These are phyloP conservation scores for Macheiramphus alcinus DNA, from an alignment of 2,113 vertebrate genomes.

Conservation along the genomic window DNA sequence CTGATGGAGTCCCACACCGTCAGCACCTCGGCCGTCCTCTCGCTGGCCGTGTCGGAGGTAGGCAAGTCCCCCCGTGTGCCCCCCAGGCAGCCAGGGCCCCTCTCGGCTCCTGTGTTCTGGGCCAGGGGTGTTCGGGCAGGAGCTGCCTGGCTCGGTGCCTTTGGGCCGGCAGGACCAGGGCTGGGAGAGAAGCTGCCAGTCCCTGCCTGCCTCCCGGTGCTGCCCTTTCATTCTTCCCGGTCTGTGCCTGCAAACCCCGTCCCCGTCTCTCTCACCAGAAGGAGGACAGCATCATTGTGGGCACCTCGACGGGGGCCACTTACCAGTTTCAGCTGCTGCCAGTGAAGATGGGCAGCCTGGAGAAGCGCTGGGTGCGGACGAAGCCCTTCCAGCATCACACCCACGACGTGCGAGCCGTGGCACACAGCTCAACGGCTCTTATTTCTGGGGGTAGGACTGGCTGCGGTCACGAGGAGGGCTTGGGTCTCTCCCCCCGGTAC, in stretches of 20 bases:
- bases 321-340: conserved; percentile 89
- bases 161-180: neutral
- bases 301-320: conserved; percentile 86
- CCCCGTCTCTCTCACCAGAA: conserved; percentile 63
- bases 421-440: conserved; percentile 79
- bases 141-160: neutral
- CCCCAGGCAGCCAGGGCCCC: fast-evolving
- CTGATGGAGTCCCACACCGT: conserved; percentile 80
- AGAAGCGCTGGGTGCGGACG: conserved; percentile 86
- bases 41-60: conserved; percentile 81
- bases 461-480: fast-evolving
- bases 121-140: fast-evolving
- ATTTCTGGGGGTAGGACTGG: conserved; percentile 86
- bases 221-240: neutral
- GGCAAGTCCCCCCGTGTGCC: neutral
- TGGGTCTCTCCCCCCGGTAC: fast-evolving
- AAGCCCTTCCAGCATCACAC: conserved; percentile 87
- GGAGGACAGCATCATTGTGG: conserved; percentile 88
- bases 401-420: conserved; percentile 86
- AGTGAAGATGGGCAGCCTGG: conserved; percentile 59
- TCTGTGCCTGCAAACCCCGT: fast-evolving
- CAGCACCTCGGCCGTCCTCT: conserved; percentile 81
- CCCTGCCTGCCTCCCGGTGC: fast-evolving
- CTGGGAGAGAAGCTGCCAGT: neutral
- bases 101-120: neutral